Percentiles rank a stretch among this genome's conserved stretches.
phyloP scores from a whole-genome alignment of 2,113 vertebrate species.

The Dendrocopos noguchii region DNA sequence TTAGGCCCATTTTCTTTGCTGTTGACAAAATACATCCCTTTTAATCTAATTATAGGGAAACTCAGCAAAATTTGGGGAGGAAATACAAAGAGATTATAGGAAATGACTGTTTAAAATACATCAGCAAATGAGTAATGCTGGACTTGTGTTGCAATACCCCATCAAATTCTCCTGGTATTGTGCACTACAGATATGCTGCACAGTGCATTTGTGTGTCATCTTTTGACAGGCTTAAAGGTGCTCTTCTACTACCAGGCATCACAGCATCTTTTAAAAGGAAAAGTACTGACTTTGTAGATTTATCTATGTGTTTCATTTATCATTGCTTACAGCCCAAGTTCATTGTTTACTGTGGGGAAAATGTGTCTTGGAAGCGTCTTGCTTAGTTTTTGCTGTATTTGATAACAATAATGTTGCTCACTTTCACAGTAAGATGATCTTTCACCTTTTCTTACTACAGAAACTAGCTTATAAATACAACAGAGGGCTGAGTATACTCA shows the following conservation, averaged over 20 bases:
- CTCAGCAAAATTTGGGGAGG: conserved; percentile 55
- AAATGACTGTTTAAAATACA: conserved; percentile 67
- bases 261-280: not conserved
- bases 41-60: conserved; percentile 60
- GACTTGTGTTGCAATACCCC: conserved; percentile 21
- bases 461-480: not conserved
- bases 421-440: not conserved
- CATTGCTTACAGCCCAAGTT: not conserved
- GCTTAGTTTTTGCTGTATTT: not conserved
- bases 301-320: not conserved
- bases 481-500: not conserved
- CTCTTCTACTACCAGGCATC: not conserved
- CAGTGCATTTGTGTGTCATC: not conserved
- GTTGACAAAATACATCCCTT: conserved; percentile 56
- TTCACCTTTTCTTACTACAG: not conserved
- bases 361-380: not conserved
- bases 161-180: conserved; percentile 25
- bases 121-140: conserved; percentile 63
- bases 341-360: not conserved
- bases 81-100: conserved; percentile 63
- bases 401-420: not conserved
- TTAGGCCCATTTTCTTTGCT: conserved; percentile 47
- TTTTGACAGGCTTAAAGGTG: not conserved
- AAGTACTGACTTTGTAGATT: not conserved
- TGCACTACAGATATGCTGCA: not conserved